Evolutionary conservation across 1,140 invertebrate species (phyloP), one percentile per base, ranked within the genome.

Genomic region (Orchesella cincta): DNA sequence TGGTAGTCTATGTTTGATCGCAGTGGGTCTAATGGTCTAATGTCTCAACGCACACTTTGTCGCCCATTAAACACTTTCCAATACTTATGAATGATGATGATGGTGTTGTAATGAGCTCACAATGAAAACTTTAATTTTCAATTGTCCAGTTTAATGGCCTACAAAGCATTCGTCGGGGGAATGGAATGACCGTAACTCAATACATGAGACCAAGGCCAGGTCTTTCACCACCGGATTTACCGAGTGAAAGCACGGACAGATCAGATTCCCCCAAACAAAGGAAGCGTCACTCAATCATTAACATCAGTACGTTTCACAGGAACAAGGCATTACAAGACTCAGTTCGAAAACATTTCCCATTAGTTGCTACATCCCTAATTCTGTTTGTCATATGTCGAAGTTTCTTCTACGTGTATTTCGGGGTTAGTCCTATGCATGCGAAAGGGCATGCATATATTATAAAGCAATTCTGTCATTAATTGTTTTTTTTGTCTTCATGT

Each of bases 351-450:
- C 77, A 82, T 46, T 76, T 79, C 35, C 79, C 81, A 39, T 52
- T 78, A 0, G 52, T 77, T 29, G 34, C 76, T 0, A 29, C 52
- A 1, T 54, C 78, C 18, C 71, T 80, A 14, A 46, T 71, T 18
- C n/a, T 75, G 18, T 82, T 82, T 70, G 26, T 76, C 16, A 23
- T 73, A 1, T 72, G 29, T 0, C 39, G 81, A 28, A 54, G 34
- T 46, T 26, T 79, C 0, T 82, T 80, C 64, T 82, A 79, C 33
- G 57, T 76, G 39, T 82, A 82, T 64, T 82, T 82, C 73, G 81
- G 77, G 73, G 81, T 82, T 67, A 62, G 75, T 70, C 5, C n/a
- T n/a, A n/a, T n/a, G n/a, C n/a, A n/a, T n/a, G n/a, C n/a, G n/a
- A n/a, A n/a, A n/a, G n/a, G n/a, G n/a, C n/a, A n/a, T n/a, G n/a